Conservation (phyloP, 2,888 invertebrate species). For the Auanema freiburgensis region DNA sequence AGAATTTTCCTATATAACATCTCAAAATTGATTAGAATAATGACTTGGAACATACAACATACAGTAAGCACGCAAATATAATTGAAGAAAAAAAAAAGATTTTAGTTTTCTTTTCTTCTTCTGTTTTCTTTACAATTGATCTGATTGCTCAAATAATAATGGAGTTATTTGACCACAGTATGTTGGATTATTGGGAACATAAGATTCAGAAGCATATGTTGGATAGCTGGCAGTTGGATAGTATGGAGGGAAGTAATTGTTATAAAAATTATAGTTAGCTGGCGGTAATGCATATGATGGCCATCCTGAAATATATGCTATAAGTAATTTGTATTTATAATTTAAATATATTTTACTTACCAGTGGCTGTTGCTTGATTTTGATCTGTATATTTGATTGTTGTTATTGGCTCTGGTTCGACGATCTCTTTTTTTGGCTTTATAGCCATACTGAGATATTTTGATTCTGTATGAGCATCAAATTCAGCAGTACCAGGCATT, state of each 20-base stretch:
- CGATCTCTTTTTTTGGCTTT: neutral
- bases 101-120: no score
- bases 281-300: neutral
- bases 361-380: neutral
- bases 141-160: neutral
- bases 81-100: conserved; percentile 4
- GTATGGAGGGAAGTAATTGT: conserved; percentile 10
- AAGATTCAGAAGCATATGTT: conserved; percentile 23
- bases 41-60: neutral
- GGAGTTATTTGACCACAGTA: conserved; percentile 16
- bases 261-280: conserved; percentile 22
- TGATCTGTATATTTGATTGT: neutral
- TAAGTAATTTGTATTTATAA: neutral
- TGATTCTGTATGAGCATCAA: conserved; percentile 30
- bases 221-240: conserved; percentile 19
- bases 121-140: no score
- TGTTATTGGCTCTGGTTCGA: no score
- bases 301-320: conserved; percentile 1
- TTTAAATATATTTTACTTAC: neutral
- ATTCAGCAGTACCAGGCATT: conserved; percentile 40
- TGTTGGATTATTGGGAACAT: conserved; percentile 33
- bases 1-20: no score
- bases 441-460: conserved; percentile 20
- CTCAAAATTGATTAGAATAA: no score
- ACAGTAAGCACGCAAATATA: conserved; percentile 7